These are phyloP conservation scores for Sardina pilchardus DNA, from an alignment of 2,113 vertebrate genomes.

Conservation along the genomic window DNA sequence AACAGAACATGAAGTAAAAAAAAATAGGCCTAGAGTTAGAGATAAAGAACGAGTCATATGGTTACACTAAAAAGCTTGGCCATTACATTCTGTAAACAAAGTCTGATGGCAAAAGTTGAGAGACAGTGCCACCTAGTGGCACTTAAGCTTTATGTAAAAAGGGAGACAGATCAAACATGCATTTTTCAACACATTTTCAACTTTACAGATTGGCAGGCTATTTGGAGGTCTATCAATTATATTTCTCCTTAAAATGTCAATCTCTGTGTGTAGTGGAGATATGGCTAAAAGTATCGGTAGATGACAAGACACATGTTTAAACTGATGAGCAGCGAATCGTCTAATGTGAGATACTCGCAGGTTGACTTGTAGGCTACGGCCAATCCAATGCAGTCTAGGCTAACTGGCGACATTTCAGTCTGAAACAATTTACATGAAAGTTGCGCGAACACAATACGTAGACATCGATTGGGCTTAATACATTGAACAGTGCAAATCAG, in stretches of 20 bases:
- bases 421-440: background rate
- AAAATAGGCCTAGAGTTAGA: background rate
- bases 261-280: too few species aligned
- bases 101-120: background rate
- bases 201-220: too few species aligned
- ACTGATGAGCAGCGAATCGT: too few species aligned
- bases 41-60: background rate
- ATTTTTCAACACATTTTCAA: background rate
- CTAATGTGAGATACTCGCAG: too few species aligned
- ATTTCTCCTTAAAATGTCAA: too few species aligned
- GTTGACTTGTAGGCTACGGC: too few species aligned
- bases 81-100: background rate
- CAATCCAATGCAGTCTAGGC: too few species aligned
- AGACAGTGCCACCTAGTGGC: conserved; percentile 11
- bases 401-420: background rate
- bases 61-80: background rate
- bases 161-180: background rate
- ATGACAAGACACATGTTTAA: too few species aligned
- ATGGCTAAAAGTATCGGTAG: too few species aligned
- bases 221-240: too few species aligned
- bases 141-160: background rate
- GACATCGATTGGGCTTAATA: too few species aligned
- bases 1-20: background rate
- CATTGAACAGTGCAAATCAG: background rate
- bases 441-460: background rate